These are phyloP conservation scores for Cryptoblepharus egeriae DNA, from an alignment of 2,797 vertebrate genomes.

Conservation along the genomic window DNA sequence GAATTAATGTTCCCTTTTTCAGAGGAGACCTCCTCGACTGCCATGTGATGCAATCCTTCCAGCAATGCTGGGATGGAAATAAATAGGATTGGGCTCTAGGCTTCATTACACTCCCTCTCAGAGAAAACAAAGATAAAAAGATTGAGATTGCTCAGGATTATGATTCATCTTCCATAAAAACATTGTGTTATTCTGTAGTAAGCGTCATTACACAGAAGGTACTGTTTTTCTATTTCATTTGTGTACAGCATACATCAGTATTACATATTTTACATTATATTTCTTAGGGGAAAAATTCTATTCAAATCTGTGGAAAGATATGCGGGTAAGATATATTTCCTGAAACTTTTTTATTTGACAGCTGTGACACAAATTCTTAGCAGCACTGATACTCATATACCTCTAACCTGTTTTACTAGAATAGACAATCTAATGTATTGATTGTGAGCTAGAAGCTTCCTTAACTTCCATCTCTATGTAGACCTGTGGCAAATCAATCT, in stretches of 20 bases:
- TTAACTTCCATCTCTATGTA: neutral
- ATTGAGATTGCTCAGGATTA: neutral
- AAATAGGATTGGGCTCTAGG: too few species aligned
- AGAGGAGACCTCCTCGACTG: too few species aligned
- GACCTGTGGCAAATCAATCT: conserved; percentile 39
- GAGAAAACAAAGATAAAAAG: neutral
- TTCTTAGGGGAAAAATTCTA: neutral
- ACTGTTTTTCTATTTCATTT: neutral
- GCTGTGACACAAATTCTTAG: conserved; percentile 12
- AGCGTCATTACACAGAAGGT: neutral
- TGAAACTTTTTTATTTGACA: conserved; percentile 15
- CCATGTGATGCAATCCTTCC: too few species aligned
- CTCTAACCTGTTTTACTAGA: neutral
- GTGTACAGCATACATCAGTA: neutral
- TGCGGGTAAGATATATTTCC: neutral
- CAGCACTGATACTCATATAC: neutral
- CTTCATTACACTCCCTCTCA: too few species aligned
- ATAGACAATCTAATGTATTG: conserved; percentile 32
- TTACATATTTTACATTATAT: neutral
- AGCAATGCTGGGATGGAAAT: too few species aligned
- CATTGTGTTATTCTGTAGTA: neutral
- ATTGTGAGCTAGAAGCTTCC: conserved; percentile 23
- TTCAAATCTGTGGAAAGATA: neutral
- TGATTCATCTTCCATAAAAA: neutral
- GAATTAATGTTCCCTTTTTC: too few species aligned